Conservation (phyloP, 2,113 vertebrate species). For the Casuarius casuarius region DNA sequence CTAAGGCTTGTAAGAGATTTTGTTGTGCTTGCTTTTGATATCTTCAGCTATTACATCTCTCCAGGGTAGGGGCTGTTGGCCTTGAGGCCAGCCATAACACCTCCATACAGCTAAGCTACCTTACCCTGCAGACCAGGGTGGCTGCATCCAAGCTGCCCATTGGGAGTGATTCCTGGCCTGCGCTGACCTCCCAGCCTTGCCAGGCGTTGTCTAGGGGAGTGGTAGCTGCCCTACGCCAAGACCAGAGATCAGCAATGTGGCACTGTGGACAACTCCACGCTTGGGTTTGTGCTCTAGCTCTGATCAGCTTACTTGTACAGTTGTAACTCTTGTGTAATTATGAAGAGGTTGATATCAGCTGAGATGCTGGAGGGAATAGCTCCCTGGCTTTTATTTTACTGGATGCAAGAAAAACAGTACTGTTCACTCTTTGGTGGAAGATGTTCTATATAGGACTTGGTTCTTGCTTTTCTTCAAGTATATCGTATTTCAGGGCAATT, state of each 20-base stretch:
- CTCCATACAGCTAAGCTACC: neutral
- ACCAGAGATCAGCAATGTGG: neutral
- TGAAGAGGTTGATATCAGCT: neutral
- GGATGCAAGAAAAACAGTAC: neutral
- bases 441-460: neutral
- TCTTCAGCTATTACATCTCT: neutral
- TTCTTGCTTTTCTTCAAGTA: neutral
- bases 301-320: neutral
- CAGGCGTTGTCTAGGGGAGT: neutral
- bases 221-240: neutral
- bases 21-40: rapidly evolving
- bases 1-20: neutral
- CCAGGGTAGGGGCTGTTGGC: neutral
- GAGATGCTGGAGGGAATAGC: neutral
- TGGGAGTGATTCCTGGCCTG: neutral
- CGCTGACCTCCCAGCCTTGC: neutral
- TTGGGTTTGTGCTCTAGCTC: neutral
- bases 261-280: neutral
- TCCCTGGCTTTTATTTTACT: neutral
- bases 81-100: neutral
- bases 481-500: neutral
- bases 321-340: neutral
- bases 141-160: neutral
- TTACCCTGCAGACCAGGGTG: neutral
- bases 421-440: neutral